phyloP scores from a whole-genome alignment of 2,888 invertebrate genomes.

The Shargacucullia verbasci region DNA sequence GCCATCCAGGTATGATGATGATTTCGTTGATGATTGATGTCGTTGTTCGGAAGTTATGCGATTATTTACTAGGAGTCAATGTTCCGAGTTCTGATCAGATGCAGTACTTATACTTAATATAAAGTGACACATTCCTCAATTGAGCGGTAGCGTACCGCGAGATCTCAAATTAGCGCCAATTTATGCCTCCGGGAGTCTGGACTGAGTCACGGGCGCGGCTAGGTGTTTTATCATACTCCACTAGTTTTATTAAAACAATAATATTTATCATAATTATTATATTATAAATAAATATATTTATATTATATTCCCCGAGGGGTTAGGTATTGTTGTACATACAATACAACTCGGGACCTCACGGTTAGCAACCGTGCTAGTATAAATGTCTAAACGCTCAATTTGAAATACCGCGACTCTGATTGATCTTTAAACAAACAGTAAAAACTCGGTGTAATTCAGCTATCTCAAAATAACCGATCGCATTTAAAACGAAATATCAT shows the following conservation, averaged over 20 bases:
- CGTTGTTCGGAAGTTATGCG: slow-evolving; percentile 6
- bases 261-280: background rate
- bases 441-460: slow-evolving; percentile 28
- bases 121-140: slow-evolving; percentile 88
- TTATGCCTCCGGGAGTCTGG: slow-evolving; percentile 85
- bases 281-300: too few species aligned
- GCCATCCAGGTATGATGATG: background rate
- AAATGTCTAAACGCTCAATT: too few species aligned
- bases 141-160: slow-evolving; percentile 78
- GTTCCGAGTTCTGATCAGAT: slow-evolving; percentile 33
- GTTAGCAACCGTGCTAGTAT: slow-evolving; percentile 1
- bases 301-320: too few species aligned
- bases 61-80: slow-evolving; percentile 33
- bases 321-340: too few species aligned
- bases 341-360: background rate
- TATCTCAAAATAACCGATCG: slow-evolving; percentile 35
- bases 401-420: background rate
- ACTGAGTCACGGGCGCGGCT: slow-evolving; percentile 74
- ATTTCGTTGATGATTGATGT: background rate
- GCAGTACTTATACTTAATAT: slow-evolving; percentile 66
- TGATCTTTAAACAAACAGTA: slow-evolving; percentile 15
- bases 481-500: slow-evolving; percentile 31
- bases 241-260: slow-evolving; percentile 14
- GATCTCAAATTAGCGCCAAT: slow-evolving; percentile 88
- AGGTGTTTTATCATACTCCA: slow-evolving; percentile 48